Evolutionary conservation across 2,888 invertebrate species (phyloP).

Genomic region (Leptopilina syphax): DNA sequence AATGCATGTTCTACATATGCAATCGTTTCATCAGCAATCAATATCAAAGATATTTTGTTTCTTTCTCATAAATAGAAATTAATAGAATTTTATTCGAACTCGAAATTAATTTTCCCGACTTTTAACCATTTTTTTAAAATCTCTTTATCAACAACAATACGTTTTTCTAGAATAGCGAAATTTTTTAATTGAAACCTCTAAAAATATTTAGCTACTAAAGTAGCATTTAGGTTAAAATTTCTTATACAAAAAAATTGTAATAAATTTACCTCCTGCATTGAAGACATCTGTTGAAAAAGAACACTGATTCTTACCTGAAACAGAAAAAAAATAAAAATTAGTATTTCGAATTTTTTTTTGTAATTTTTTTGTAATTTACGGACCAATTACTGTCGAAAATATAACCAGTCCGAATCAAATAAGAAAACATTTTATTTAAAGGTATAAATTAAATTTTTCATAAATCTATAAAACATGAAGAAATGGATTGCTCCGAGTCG

Average conservation of each 20-base stretch:
- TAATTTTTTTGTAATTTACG: background rate
- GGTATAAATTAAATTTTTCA: too few relatives aligned
- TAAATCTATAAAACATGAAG: too few relatives aligned
- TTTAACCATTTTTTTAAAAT: background rate
- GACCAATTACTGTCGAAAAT: too few relatives aligned
- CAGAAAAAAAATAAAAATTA: conserved; percentile 6
- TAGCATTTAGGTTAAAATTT: too few relatives aligned
- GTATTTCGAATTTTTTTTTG: background rate
- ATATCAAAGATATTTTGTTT: background rate
- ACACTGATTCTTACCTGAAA: conserved; percentile 7
- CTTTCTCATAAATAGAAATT: background rate
- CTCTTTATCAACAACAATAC: too few relatives aligned
- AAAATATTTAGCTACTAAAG: too few relatives aligned
- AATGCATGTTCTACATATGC: background rate
- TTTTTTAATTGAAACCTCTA: too few relatives aligned
- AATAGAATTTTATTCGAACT: background rate
- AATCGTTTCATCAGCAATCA: conserved; percentile 11
- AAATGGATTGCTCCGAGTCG: too few relatives aligned
- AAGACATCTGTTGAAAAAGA: background rate
- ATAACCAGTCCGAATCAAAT: too few relatives aligned
- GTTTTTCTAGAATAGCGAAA: too few relatives aligned
- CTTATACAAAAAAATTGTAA: background rate
- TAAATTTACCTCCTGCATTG: background rate
- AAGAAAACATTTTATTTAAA: too few relatives aligned
- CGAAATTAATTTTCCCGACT: background rate